phyloP scores from a whole-genome alignment of 2,888 invertebrate genomes.

The Tetrapedia diversipes region DNA sequence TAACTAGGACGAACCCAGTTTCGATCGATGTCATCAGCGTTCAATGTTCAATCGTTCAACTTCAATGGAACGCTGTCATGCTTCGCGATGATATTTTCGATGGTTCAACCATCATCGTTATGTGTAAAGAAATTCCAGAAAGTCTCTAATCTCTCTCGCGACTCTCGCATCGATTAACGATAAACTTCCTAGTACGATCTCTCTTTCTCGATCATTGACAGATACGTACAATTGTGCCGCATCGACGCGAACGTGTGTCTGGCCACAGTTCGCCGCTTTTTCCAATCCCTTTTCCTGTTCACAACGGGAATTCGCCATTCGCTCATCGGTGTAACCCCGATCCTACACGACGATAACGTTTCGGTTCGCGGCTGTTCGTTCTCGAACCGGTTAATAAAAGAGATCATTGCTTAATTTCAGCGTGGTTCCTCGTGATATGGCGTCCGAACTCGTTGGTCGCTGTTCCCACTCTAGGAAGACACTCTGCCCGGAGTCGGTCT shows the following conservation, averaged over 20 bases:
- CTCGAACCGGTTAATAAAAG: slow-evolving; percentile 60
- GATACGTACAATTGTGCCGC: neutral
- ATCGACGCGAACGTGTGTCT: slow-evolving; percentile 32
- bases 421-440: slow-evolving; percentile 77
- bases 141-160: slow-evolving; percentile 57
- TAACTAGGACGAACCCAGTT: too few species aligned
- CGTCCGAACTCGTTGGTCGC: slow-evolving; percentile 71
- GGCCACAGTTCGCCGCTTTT: slow-evolving; percentile 21
- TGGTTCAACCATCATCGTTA: slow-evolving; percentile 21
- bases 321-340: slow-evolving; percentile 3
- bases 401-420: slow-evolving; percentile 80
- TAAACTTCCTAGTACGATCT: too few species aligned
- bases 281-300: neutral
- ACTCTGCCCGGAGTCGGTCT: slow-evolving; percentile 43
- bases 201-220: too few species aligned
- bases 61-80: neutral
- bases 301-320: slow-evolving; percentile 15
- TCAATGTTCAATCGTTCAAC: neutral
- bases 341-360: slow-evolving; percentile 14
- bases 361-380: slow-evolving; percentile 8
- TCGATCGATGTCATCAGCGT: slow-evolving; percentile 3
- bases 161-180: slow-evolving; percentile 25
- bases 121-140: slow-evolving; percentile 5
- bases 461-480: slow-evolving; percentile 38
- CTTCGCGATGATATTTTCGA: slow-evolving; percentile 4